phyloP scores from a whole-genome alignment of 2,113 vertebrate species.

The Turnix velox region DNA sequence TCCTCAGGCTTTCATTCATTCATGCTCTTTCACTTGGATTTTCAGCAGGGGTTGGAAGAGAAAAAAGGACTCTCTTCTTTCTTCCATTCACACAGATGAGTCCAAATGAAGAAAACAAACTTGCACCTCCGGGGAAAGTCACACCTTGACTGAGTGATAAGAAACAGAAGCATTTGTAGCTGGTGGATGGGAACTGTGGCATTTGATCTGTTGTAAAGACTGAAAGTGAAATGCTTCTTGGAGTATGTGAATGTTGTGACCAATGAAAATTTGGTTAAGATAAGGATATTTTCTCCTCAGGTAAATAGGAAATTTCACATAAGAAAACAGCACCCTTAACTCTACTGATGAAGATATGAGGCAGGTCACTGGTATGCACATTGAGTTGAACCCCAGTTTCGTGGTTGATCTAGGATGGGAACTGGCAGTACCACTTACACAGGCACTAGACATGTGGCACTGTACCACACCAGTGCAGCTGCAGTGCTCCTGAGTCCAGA shows the following conservation, averaged over 20 bases:
- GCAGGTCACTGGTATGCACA: fast-evolving
- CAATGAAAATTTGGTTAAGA: not conserved
- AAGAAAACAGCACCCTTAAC: not conserved
- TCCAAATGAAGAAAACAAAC: not conserved
- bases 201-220: not conserved
- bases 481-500: not conserved
- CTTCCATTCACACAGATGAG: not conserved
- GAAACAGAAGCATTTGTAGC: not conserved
- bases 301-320: too few species aligned
- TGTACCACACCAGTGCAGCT: fast-evolving
- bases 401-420: not conserved
- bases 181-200: not conserved
- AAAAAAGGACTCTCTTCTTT: not conserved
- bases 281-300: not conserved
- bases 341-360: not conserved
- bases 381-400: not conserved
- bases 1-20: not conserved
- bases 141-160: not conserved
- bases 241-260: not conserved
- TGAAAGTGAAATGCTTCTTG: not conserved
- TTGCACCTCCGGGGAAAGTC: not conserved
- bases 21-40: not conserved
- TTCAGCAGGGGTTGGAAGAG: not conserved
- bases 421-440: not conserved
- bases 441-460: not conserved